Conservation (phyloP, 2,888 invertebrate genomes). For the Drosophila bunnanda region DNA sequence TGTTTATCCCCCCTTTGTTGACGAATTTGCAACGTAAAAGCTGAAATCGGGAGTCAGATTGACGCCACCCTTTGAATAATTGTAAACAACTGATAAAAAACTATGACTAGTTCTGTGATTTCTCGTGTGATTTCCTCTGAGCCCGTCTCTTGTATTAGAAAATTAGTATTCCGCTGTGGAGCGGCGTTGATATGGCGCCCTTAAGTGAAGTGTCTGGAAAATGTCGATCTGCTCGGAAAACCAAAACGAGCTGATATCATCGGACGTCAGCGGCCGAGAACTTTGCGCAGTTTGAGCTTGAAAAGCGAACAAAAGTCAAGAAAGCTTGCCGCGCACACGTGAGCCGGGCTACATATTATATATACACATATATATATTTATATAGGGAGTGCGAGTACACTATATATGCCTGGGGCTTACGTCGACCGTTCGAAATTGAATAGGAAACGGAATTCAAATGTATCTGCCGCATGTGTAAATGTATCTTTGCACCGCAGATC, state of each 20-base stretch:
- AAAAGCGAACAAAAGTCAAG: conserved; percentile 46
- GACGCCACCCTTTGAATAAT: conserved; percentile 2
- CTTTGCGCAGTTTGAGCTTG: conserved; percentile 34
- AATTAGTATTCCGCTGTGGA: conserved; percentile 12
- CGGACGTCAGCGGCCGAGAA: conserved; percentile 36
- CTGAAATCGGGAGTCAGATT: not conserved
- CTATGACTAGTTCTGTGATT: conserved; percentile 20
- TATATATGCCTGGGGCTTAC: conserved; percentile 17
- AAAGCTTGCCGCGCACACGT: conserved; percentile 62
- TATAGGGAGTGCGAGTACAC: not conserved
- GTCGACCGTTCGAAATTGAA: conserved; percentile 18
- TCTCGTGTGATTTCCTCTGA: not conserved
- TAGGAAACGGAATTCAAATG: conserved; percentile 29
- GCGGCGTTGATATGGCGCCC: conserved; percentile 4
- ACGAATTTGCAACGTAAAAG: conserved; percentile 8
- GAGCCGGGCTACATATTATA: conserved; percentile 34
- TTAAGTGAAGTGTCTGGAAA: conserved; percentile 23
- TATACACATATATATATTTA: not conserved
- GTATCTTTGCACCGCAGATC: conserved; percentile 19
- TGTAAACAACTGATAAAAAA: conserved; percentile 31
- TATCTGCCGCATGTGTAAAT: conserved; percentile 19
- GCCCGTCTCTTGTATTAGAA: conserved; percentile 9
- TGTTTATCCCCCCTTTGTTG: not conserved
- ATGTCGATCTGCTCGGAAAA: conserved; percentile 15
- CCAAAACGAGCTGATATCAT: conserved; percentile 42